A percentile compares a stretch with the other conserved stretches of the same genome.
These are phyloP conservation scores for Collichthys lucidus DNA, from an alignment of 2,113 vertebrate genomes.

Conservation along the genomic window DNA sequence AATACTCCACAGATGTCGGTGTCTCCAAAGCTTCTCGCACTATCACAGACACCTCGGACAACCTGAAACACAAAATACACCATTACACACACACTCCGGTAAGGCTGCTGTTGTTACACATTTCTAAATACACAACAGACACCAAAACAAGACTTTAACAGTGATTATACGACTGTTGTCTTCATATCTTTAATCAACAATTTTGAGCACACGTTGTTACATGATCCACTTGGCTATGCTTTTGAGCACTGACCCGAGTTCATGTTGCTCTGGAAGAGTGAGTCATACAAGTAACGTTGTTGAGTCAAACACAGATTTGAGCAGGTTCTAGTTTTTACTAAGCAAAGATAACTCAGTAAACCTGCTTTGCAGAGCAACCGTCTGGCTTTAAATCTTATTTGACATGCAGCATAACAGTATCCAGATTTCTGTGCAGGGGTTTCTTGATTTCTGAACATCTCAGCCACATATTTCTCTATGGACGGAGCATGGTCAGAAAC, in stretches of 20 bases:
- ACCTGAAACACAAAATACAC: slow-evolving; percentile 67
- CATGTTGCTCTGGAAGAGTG: not conserved
- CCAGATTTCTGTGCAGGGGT: not conserved
- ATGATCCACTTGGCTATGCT: not conserved
- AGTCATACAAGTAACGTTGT: not conserved
- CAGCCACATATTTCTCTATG: not conserved
- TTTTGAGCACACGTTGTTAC: not conserved
- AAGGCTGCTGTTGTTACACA: not conserved
- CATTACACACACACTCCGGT: not conserved
- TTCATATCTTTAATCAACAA: not conserved
- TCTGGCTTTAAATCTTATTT: too few species aligned
- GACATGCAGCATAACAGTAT: not conserved
- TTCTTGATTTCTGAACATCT: not conserved
- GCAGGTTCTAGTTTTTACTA: not conserved
- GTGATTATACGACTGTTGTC: not conserved
- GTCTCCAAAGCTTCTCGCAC: slow-evolving; percentile 70
- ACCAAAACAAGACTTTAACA: not conserved
- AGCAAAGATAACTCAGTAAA: not conserved
- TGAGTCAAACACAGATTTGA: not conserved
- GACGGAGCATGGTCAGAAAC: not conserved
- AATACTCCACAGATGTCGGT: slow-evolving; percentile 62
- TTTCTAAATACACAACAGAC: not conserved
- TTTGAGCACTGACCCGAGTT: not conserved
- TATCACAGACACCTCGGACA: slow-evolving; percentile 77
- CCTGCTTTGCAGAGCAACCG: too few species aligned